phyloP scores from a whole-genome alignment of 2,888 invertebrate species.

The Philaethria dido region DNA sequence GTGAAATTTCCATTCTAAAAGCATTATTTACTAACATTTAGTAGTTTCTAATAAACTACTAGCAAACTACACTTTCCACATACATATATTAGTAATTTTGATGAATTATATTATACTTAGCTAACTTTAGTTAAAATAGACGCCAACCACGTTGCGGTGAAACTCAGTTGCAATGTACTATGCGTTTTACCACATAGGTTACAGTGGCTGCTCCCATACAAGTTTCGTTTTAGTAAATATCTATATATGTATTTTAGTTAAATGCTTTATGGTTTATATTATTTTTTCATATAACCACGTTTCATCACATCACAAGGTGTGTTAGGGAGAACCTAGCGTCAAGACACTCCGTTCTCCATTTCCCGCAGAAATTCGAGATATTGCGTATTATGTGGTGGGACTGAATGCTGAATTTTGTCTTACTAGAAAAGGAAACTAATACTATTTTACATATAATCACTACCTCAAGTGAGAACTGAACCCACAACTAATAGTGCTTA shows the following conservation, averaged over 20 bases:
- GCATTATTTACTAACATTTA: not conserved
- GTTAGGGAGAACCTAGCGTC: no score
- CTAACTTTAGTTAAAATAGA: slow-evolving; percentile 15
- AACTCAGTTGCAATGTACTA: slow-evolving; percentile 21
- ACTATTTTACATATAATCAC: no score
- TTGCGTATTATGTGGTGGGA: no score
- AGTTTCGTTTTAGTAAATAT: slow-evolving; percentile 6
- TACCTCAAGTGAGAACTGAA: no score
- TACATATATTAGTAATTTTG: slow-evolving; percentile 1
- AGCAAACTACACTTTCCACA: not conserved
- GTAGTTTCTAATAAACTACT: not conserved
- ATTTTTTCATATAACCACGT: no score
- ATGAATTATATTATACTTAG: slow-evolving; percentile 18
- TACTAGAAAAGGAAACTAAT: no score
- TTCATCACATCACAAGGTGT: no score
- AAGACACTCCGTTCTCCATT: no score
- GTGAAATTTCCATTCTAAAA: no score
- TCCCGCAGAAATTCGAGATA: no score
- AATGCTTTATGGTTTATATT: not conserved
- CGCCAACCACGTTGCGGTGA: slow-evolving; percentile 5
- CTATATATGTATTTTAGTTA: not conserved
- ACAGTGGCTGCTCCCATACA: not conserved
- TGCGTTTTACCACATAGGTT: slow-evolving; percentile 16
- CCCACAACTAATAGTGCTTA: no score
- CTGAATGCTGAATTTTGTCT: no score